Base-by-base conservation (phyloP, 1,140 invertebrate species). In the Bombus sylvicola region DNA sequence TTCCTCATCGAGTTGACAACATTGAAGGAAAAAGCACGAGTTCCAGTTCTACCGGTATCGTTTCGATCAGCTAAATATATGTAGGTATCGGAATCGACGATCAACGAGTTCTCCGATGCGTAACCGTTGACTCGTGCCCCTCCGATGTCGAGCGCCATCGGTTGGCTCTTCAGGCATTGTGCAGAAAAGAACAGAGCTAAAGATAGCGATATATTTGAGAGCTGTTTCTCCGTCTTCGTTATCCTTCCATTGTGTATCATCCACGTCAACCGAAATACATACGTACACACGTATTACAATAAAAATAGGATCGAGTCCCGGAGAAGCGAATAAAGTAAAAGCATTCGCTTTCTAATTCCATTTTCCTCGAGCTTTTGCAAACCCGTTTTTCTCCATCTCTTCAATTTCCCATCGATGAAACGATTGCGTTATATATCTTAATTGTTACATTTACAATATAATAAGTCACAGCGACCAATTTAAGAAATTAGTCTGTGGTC, bases 101-200 rank as follows among this genome's bases (percentile, higher is more conserved):
- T 83, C 81, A 83, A 77, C 41, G 41, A 37, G 34, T 53, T 66
- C 59, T 62, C 0, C 22, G 73, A 76, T 34, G 81, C 81, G 62
- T 77, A 73, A 83, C 73, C 62, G 64, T 83, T 66, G 81, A 83
- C 81, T 83, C 73, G 81, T 53, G 73, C 41, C 13, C 41, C n/a
- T 62, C 62, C 13, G 10, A 6, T 22, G 41, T 37, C 62, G 78
- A n/a, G 43, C 59, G 6, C 15, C 34, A 9, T 34, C 41, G 39
- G 6, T 25, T 31, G 39, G 6, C 22, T 66, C 22, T 57, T 34
- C 53, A 41, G 25, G 41, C 31, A 66, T 75, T 39, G 57, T 34
- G 18, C 1, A 47, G 39, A 62, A 74, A 74, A 62, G 80, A 83
- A 66, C 31, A 28, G 28, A 47, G 57, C 72, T 83, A 83, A 83